Conservation (phyloP, 2,113 vertebrate genomes). For the Copsychus sechellarum region DNA sequence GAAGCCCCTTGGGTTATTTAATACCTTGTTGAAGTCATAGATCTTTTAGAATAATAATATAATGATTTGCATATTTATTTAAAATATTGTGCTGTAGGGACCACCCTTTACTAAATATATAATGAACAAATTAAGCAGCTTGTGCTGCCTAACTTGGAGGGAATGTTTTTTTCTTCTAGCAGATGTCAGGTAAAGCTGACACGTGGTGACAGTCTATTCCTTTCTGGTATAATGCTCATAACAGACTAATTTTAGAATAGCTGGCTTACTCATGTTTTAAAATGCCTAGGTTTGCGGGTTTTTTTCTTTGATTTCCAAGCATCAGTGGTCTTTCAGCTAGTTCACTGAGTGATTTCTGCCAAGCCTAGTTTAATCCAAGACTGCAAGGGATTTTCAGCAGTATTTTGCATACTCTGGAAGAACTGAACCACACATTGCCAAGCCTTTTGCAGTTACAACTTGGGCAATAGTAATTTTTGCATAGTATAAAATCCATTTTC, state of each 20-base stretch:
- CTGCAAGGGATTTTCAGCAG: background rate
- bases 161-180: background rate
- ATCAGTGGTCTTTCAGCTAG: background rate
- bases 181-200: conserved; percentile 53
- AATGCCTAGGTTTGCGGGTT: background rate
- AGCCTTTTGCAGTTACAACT: background rate
- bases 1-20: conserved; percentile 68
- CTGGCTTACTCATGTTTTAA: background rate
- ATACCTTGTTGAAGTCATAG: conserved; percentile 59
- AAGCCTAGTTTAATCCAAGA: background rate
- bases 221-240: background rate
- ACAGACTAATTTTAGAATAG: conserved; percentile 36
- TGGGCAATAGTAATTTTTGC: background rate
- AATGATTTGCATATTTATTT: conserved; percentile 78
- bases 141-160: conserved; percentile 19
- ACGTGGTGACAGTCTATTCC: conserved; percentile 37
- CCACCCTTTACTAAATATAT: conserved; percentile 40
- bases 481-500: background rate
- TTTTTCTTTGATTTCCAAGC: background rate
- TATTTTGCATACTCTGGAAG: background rate
- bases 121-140: conserved; percentile 54
- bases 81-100: conserved; percentile 62
- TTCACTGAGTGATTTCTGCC: background rate
- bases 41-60: conserved; percentile 68
- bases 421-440: background rate